Conservation (phyloP, 2,888 invertebrate genomes). For the Tetragonula carbonaria region DNA sequence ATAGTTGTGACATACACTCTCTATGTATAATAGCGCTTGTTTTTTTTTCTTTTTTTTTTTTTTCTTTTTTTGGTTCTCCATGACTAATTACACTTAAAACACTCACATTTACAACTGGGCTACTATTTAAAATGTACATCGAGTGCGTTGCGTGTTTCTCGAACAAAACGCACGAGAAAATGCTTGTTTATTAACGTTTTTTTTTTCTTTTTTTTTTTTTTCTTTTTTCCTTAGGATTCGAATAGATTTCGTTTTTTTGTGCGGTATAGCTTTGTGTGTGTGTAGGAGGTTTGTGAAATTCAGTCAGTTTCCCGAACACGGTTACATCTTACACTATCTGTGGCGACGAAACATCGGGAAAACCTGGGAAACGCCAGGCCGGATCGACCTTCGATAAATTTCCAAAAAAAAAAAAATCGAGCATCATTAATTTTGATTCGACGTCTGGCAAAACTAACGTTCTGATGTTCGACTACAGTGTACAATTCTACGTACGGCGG, state of each 20-base stretch:
- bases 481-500: too few relatives aligned
- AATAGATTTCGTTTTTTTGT: slow-evolving; percentile 60
- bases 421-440: background rate
- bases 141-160: slow-evolving; percentile 36
- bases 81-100: slow-evolving; percentile 77
- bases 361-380: background rate
- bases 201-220: background rate
- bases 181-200: slow-evolving; percentile 24
- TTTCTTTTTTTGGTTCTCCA: slow-evolving; percentile 28
- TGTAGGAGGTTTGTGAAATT: slow-evolving; percentile 37
- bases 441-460: background rate
- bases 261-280: slow-evolving; percentile 60
- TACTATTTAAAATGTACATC: slow-evolving; percentile 73
- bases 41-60: background rate
- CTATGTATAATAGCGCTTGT: slow-evolving; percentile 41
- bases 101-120: slow-evolving; percentile 76
- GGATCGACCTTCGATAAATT: background rate
- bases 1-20: slow-evolving; percentile 35
- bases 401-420: background rate
- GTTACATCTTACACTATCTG: background rate
- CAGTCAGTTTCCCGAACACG: slow-evolving; percentile 37
- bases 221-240: slow-evolving; percentile 45
- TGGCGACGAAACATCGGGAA: background rate
- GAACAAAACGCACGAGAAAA: slow-evolving; percentile 48
- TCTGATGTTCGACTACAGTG: background rate